Percentiles rank a stretch among this genome's conserved stretches.
phyloP scores from a whole-genome alignment of 1,140 invertebrate species.

The Drusus annulatus region DNA sequence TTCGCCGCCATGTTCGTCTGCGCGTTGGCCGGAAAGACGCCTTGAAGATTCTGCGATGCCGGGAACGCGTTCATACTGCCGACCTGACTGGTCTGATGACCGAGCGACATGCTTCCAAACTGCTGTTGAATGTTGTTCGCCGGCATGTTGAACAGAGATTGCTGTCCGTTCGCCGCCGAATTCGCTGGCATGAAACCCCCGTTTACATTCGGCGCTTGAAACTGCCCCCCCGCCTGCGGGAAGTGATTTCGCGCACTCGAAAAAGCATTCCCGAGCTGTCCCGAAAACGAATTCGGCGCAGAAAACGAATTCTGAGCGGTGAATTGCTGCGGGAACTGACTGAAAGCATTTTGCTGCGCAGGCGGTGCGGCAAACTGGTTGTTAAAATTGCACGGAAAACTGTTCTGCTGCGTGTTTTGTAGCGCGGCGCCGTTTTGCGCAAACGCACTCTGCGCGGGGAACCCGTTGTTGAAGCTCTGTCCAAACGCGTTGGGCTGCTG shows the following conservation, averaged over 20 bases:
- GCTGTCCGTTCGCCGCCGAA: background rate
- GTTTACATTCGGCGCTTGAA: constrained; percentile 47
- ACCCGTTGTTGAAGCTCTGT: constrained; percentile 36
- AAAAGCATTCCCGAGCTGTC: background rate
- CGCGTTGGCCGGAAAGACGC: constrained; percentile 33
- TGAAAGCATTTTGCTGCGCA: constrained; percentile 29
- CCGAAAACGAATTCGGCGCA: constrained; percentile 19
- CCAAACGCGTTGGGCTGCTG: background rate
- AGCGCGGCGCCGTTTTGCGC: constrained; percentile 23
- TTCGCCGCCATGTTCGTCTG: constrained; percentile 52
- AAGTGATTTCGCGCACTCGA: constrained; percentile 39
- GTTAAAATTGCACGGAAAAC: constrained; percentile 37
- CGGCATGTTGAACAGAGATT: constrained; percentile 37
- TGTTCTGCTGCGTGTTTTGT: constrained; percentile 24
- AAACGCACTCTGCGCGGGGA: constrained; percentile 32
- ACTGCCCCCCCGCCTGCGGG: constrained; percentile 28
- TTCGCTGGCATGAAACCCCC: constrained; percentile 39
- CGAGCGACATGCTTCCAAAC: constrained; percentile 52
- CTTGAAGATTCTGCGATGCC: constrained; percentile 17
- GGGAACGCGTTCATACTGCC: constrained; percentile 44
- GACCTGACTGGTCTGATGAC: constrained; percentile 8
- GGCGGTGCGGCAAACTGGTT: constrained; percentile 43
- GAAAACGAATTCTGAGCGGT: constrained; percentile 25
- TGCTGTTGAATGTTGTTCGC: constrained; percentile 45
- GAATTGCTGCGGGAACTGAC: constrained; percentile 47